Evolutionary conservation across 2,888 invertebrate species (phyloP), one percentile per base, ranked within the genome.

Genomic region (Chrysolina americana): DNA sequence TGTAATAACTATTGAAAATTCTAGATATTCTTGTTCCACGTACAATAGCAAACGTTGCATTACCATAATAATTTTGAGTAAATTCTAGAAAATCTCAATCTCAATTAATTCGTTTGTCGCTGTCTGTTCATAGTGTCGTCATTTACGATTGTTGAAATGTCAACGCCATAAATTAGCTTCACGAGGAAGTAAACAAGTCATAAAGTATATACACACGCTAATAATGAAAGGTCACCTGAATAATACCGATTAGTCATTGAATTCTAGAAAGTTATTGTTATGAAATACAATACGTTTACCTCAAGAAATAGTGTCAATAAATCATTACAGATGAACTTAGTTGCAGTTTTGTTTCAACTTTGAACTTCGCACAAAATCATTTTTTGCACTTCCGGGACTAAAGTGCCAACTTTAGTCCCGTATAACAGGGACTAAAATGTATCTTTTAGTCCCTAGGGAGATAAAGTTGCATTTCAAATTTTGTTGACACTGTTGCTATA

Each of bases 121-220:
- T 41, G 15, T 53, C 23, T 23, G 17, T 21, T 59, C 23, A 28
- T 15, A 1, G 15, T 15, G 44, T 44, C 44, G 6, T 59, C 59
- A 44, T n/a, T 41, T 56, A 79, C 83, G 79, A 50, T 66, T 53
- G 23, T 50, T 70, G 3, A 59, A 28, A 59, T 28, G 59, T n/a
- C 15, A 59, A 59, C 59, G 59, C 23, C 28, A 28, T 59, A 59
- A 59, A 59, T 56, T n/a, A 28, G 28, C n/a, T 59, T 15, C 8
- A 15, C 23, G 15, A 59, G 28, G 59, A 59, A 59, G 59, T 59
- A 59, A 23, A 59, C 59, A 59, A 59, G 15, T 28, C 28, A 59
- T 59, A 59, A 59, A 28, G 23, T 59, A 15, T 5, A 28, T 3
- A 28, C 28, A 28, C 59, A 59, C 28, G 59, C 59, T 13, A 59